phyloP scores from a whole-genome alignment of 2,113 vertebrate genomes.

The Prinia subflava region DNA sequence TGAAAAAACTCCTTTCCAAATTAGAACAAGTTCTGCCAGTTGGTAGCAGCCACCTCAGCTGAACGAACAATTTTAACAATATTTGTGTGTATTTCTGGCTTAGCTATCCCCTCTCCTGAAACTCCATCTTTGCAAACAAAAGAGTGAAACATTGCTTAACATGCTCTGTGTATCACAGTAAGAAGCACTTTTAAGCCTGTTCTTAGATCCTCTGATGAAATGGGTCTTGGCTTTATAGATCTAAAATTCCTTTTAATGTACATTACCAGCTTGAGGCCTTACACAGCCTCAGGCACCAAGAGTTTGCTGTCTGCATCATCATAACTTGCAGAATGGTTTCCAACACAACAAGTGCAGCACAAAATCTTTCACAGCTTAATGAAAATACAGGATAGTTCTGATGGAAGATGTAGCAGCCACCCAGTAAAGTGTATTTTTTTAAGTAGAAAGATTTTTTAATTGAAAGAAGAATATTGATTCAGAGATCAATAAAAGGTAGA shows the following conservation, averaged over 20 bases:
- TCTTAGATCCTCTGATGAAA: background rate
- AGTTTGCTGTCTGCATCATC: background rate
- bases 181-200: background rate
- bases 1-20: background rate
- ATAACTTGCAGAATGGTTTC: background rate
- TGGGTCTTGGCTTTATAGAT: background rate
- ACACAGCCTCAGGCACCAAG: background rate
- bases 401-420: background rate
- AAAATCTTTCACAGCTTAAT: background rate
- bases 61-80: background rate
- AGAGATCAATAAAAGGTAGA: background rate
- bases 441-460: background rate
- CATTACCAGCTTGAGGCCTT: background rate
- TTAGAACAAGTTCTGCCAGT: background rate
- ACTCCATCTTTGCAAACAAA: background rate
- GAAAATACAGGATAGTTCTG: background rate
- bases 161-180: background rate
- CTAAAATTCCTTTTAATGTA: background rate
- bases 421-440: background rate
- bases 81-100: background rate
- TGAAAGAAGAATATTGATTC: background rate
- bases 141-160: background rate
- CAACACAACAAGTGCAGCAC: background rate
- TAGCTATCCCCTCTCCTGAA: background rate
- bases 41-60: background rate